Base-by-base conservation (phyloP, 2,113 vertebrate species). In the Corapipo altera region DNA sequence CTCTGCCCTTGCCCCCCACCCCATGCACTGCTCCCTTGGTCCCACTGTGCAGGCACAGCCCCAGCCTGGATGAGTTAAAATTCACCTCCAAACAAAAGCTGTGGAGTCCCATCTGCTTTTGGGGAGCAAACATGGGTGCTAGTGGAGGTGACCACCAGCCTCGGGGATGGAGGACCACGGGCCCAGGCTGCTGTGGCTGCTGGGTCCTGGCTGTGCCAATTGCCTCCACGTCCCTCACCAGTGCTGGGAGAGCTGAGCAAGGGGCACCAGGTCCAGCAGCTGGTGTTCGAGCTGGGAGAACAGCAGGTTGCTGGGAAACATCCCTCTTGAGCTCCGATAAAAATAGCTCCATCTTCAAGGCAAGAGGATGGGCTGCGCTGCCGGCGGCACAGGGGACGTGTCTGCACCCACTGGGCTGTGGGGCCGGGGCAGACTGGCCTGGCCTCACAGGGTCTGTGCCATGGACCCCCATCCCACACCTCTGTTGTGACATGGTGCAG, bases 251-350 rank as follows among this genome's bases (percentile, higher is more conserved):
- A 72, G 59, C 44, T 58, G 71, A 85, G 72, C 16, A 12, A 46
- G 62, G 74, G 41, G 32, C 89, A 77, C 18, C 2, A 21, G 61
- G 95, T 91, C 93, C 21, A 3, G 92, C 77, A 41, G 85, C 84
- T 22, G 89, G 77, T 89, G 93, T 57, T 81, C 4, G 33, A 96
- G 93, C 81, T 3, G 9, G 93, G 95, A 96, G 89, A 80, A 84
- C 81, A 46, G 93, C 91, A 89, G 93, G 96, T 96, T 96, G 96
- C 93, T 93, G 96, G 96, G 96, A 96, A 94, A 96, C 96, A 78
- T 96, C 78, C 93, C 96, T 96, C 96, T 96, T 91, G 95, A 96
- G 96, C 92, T 74, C 95, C 11, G 96, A 93, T 95, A 96, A 94
- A 96, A 96, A 96, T 96, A 96, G 91, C 95, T 95, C 43, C 16